These are phyloP conservation scores for Pinna nobilis DNA, from an alignment of 1,140 invertebrate genomes.

Conservation along the genomic window DNA sequence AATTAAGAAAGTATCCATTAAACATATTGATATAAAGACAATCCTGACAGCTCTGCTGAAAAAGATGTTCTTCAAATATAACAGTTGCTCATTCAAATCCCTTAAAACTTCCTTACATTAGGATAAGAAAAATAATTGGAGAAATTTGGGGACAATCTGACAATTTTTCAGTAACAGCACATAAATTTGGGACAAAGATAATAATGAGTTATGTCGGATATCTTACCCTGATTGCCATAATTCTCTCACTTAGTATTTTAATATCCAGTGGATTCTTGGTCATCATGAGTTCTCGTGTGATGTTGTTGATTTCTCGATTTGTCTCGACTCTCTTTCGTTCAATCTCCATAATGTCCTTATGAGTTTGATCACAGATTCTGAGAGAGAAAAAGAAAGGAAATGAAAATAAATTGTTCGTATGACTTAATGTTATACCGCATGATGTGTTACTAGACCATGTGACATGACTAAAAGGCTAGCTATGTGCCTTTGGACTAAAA, in stretches of 20 bases:
- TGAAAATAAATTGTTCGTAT: not conserved
- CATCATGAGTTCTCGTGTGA: slow-evolving; percentile 61
- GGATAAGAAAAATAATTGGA: too few relatives aligned
- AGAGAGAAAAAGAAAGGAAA: too few relatives aligned
- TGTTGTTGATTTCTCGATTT: slow-evolving; percentile 60
- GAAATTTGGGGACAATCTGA: too few relatives aligned
- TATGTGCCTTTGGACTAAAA: not conserved
- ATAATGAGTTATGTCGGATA: too few relatives aligned
- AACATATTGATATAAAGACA: too few relatives aligned
- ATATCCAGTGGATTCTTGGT: slow-evolving; percentile 62
- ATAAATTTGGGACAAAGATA: too few relatives aligned
- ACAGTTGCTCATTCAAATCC: too few relatives aligned
- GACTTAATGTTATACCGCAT: not conserved
- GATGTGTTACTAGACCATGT: not conserved
- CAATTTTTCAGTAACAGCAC: too few relatives aligned
- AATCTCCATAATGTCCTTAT: slow-evolving; percentile 63
- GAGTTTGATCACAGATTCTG: slow-evolving; percentile 67
- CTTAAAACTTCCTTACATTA: too few relatives aligned
- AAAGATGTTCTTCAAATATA: too few relatives aligned
- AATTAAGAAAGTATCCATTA: too few relatives aligned
- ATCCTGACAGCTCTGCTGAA: too few relatives aligned
- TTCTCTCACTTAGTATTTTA: slow-evolving; percentile 62
- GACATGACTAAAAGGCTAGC: not conserved
- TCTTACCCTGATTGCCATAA: slow-evolving; percentile 55
- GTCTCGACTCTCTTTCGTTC: slow-evolving; percentile 61